A percentile compares a stretch with the other conserved stretches of the same genome.
Evolutionary conservation across 2,888 invertebrate species (phyloP).

Genomic region (Hipparchia semele): DNA sequence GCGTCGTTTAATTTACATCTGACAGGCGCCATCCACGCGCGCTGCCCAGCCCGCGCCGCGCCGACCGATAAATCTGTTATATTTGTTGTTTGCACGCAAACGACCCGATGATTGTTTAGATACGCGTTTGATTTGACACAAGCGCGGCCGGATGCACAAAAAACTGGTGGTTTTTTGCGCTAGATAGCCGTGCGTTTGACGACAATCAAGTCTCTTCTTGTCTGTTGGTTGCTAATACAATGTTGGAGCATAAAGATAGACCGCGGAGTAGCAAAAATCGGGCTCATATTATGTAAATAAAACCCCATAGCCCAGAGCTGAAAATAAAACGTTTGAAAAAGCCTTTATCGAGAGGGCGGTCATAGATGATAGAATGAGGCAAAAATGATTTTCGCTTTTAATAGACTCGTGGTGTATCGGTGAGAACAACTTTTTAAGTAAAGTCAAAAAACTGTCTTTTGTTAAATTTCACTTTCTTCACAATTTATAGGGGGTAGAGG

Average conservation of each 20-base stretch:
- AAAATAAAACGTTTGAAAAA: no score
- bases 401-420: no score
- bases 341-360: no score
- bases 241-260: background rate
- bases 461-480: no score
- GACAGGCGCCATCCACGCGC: constrained; percentile 18
- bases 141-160: constrained; percentile 9
- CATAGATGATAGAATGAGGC: no score
- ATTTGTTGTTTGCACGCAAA: constrained; percentile 19
- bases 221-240: background rate
- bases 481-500: no score
- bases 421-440: no score
- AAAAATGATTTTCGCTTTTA: no score
- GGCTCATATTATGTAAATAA: no score
- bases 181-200: background rate
- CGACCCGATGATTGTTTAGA: constrained; percentile 30
- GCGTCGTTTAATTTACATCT: constrained; percentile 23
- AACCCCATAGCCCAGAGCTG: no score
- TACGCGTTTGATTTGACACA: constrained; percentile 21
- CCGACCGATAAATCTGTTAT: constrained; percentile 10
- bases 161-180: background rate
- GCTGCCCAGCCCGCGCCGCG: background rate
- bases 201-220: background rate
- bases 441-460: no score
- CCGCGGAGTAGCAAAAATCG: no score